These are phyloP conservation scores for Catostylus mosaicus DNA, from an alignment of 30 jellyfish, hydroid and myxozoan genomes.

Conservation along the genomic window DNA sequence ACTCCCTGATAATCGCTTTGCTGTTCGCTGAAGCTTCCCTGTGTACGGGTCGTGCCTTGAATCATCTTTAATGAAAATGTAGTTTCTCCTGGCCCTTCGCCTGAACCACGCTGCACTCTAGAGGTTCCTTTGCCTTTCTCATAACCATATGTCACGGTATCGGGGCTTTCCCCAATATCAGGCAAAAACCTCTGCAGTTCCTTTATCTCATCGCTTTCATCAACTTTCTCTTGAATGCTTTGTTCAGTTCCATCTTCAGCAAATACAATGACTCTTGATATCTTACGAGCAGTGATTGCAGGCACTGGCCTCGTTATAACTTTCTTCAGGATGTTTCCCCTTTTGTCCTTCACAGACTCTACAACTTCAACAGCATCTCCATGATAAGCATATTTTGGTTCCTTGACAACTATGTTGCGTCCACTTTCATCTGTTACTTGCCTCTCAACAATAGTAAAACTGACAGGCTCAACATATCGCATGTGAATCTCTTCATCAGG, in stretches of 20 bases:
- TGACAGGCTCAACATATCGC: slow-evolving; percentile 66
- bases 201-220: slow-evolving; percentile 40
- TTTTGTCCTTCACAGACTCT: slow-evolving; percentile 66
- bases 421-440: slow-evolving; percentile 49
- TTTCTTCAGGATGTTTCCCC: slow-evolving; percentile 60
- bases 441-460: slow-evolving; percentile 34
- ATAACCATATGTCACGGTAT: neutral
- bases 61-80: neutral
- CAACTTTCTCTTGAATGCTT: slow-evolving; percentile 81
- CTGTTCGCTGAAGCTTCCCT: neutral
- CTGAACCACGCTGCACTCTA: too few relatives aligned
- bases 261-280: slow-evolving; percentile 53
- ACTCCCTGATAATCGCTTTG: neutral
- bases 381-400: slow-evolving; percentile 74
- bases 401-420: slow-evolving; percentile 47
- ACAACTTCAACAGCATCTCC: slow-evolving; percentile 61
- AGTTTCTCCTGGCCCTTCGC: neutral
- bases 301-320: slow-evolving; percentile 66
- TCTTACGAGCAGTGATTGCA: slow-evolving; percentile 70
- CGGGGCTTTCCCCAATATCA: neutral
- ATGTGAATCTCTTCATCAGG: slow-evolving; percentile 46
- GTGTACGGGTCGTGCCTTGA: neutral
- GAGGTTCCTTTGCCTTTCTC: neutral
- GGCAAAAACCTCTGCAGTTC: slow-evolving; percentile 17
- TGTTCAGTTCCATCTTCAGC: slow-evolving; percentile 76